A percentile compares a stretch with the other conserved stretches of the same genome.
Conservation (phyloP, 2,888 invertebrate genomes). For the Drosophila stalkeri region DNA sequence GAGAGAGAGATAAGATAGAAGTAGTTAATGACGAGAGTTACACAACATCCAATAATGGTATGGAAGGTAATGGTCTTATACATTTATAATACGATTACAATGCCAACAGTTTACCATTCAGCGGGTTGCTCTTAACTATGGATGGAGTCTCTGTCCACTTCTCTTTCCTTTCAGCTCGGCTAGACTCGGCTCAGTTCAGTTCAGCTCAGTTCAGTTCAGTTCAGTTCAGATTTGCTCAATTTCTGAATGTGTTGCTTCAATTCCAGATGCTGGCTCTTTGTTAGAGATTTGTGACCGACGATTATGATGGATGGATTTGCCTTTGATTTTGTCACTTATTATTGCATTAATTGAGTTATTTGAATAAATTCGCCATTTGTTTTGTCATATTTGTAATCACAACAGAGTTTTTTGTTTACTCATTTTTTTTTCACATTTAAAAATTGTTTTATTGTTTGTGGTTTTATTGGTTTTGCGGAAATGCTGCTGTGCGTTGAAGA, state of each 20-base stretch:
- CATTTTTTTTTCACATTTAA: slow-evolving; percentile 28
- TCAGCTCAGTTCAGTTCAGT: slow-evolving; percentile 18
- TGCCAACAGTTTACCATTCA: slow-evolving; percentile 73
- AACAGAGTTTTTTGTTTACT: slow-evolving; percentile 32
- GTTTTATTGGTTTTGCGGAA: slow-evolving; percentile 68
- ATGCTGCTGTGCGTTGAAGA: slow-evolving; percentile 71
- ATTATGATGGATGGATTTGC: slow-evolving; percentile 8
- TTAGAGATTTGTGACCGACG: slow-evolving; percentile 4
- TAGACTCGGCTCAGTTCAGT: slow-evolving; percentile 16
- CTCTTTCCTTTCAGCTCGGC: background rate
- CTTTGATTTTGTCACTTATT: slow-evolving; percentile 47
- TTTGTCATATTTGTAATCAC: slow-evolving; percentile 39
- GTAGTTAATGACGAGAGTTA: slow-evolving; percentile 74
- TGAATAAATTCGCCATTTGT: slow-evolving; percentile 24
- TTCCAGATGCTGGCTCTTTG: slow-evolving; percentile 1
- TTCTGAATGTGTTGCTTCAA: slow-evolving; percentile 7
- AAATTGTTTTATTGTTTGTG: slow-evolving; percentile 41
- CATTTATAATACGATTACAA: slow-evolving; percentile 57
- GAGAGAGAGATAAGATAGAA: slow-evolving; percentile 46
- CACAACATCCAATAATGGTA: slow-evolving; percentile 76
- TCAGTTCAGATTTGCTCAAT: slow-evolving; percentile 33
- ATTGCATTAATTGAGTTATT: slow-evolving; percentile 11
- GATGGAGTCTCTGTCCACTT: slow-evolving; percentile 13
- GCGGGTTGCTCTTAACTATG: slow-evolving; percentile 37
- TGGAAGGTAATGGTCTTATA: slow-evolving; percentile 46